Evolutionary conservation across 2,888 invertebrate species (phyloP).

Genomic region (Archips crataeganus): DNA sequence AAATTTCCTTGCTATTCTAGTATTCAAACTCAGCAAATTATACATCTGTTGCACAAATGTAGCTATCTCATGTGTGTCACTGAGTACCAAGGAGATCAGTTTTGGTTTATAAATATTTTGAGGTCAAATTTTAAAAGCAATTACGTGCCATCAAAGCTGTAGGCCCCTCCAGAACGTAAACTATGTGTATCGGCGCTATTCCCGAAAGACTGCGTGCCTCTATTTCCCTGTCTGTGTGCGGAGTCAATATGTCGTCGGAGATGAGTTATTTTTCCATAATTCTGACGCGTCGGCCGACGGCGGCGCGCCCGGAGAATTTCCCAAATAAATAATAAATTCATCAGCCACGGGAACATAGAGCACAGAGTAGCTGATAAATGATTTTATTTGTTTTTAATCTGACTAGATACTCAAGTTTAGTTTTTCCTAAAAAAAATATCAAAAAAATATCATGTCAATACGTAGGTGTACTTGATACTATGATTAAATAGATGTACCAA

Average conservation of each 20-base stretch:
- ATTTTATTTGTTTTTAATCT: constrained; percentile 57
- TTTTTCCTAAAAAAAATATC: too few species aligned
- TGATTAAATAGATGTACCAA: too few species aligned
- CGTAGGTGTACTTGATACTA: too few species aligned
- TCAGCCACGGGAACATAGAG: constrained; percentile 59
- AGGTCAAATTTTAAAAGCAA: constrained; percentile 5
- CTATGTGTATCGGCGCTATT: constrained; percentile 69
- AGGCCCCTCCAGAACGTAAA: constrained; percentile 48
- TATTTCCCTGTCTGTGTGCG: constrained; percentile 67
- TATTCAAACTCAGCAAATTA: too few species aligned
- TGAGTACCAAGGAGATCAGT: too few species aligned
- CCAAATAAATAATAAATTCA: constrained; percentile 85
- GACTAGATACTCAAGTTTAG: not conserved
- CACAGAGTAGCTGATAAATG: constrained; percentile 54
- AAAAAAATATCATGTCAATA: too few species aligned
- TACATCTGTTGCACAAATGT: too few species aligned
- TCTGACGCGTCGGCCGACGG: constrained; percentile 56
- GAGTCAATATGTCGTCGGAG: constrained; percentile 81
- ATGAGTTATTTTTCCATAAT: constrained; percentile 84
- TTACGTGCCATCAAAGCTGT: constrained; percentile 43
- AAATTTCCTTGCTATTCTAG: too few species aligned
- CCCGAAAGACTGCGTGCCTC: constrained; percentile 70
- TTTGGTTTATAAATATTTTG: not conserved
- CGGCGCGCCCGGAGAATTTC: constrained; percentile 70
- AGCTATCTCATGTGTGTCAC: too few species aligned